These are phyloP conservation scores for Cynopterus sphinx DNA, from an alignment of 2,797 vertebrate species.

Conservation along the genomic window DNA sequence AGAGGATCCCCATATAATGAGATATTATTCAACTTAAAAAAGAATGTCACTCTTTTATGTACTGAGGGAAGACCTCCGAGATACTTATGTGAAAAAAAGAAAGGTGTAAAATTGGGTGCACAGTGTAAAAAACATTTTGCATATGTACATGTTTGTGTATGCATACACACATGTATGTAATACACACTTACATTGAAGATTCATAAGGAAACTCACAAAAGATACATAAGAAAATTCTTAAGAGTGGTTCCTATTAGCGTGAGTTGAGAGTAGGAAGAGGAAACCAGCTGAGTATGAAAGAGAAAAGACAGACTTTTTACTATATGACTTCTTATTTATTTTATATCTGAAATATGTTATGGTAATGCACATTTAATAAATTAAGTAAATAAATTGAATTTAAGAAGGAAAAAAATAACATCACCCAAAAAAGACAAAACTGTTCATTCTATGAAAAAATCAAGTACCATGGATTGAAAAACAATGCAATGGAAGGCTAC, in stretches of 20 bases:
- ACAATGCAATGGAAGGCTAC: neutral
- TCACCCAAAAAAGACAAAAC: neutral
- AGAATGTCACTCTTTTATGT: neutral
- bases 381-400: conserved; percentile 14
- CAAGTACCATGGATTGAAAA: neutral
- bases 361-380: neutral
- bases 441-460: neutral
- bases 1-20: neutral
- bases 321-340: neutral
- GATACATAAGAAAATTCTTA: neutral
- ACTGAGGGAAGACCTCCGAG: neutral
- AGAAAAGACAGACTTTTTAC: neutral
- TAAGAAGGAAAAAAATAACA: conserved; percentile 10
- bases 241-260: neutral
- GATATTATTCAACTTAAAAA: neutral
- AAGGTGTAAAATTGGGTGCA: neutral
- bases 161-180: neutral
- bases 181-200: neutral
- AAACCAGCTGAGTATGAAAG: neutral
- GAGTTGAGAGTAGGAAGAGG: neutral
- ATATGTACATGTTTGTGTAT: neutral
- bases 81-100: neutral
- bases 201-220: neutral
- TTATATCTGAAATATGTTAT: conserved; percentile 12
- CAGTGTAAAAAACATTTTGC: neutral